Evolutionary conservation across 2,797 vertebrate species (phyloP).

Genomic region (Mormyrops attenuatus): DNA sequence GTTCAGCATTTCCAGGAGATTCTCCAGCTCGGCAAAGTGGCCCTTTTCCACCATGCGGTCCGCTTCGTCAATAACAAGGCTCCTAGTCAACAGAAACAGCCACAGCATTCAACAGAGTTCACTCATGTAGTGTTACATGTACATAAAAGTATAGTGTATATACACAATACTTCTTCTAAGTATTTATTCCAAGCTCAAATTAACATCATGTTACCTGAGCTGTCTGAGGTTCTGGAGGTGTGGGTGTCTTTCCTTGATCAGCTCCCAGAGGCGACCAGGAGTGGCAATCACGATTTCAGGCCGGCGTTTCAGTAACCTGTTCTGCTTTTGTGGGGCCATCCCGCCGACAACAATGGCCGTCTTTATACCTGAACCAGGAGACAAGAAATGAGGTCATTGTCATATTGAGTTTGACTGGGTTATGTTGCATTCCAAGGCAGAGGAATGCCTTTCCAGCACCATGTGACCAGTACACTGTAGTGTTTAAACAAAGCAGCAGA

Average conservation of each 20-base stretch:
- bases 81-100: slow-evolving; percentile 60
- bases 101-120: neutral
- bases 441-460: neutral
- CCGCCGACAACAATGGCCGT: slow-evolving; percentile 89
- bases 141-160: neutral
- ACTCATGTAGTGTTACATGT: neutral
- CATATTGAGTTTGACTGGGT: neutral
- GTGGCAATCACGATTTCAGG: slow-evolving; percentile 92
- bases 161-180: neutral
- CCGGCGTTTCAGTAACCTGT: slow-evolving; percentile 72
- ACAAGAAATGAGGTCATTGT: neutral
- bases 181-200: slow-evolving; percentile 2
- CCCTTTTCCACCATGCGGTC: slow-evolving; percentile 95
- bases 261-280: slow-evolving; percentile 90
- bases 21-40: slow-evolving; percentile 89
- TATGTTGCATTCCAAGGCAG: neutral
- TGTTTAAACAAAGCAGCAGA: neutral
- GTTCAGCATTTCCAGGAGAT: slow-evolving; percentile 83
- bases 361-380: slow-evolving; percentile 68
- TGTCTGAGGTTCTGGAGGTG: slow-evolving; percentile 78
- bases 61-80: slow-evolving; percentile 93
- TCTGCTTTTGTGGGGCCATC: slow-evolving; percentile 88
- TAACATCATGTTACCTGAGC: slow-evolving; percentile 64
- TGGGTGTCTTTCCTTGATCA: slow-evolving; percentile 80
- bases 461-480: neutral